A percentile compares a stretch with the other conserved stretches of the same genome.
Evolutionary conservation across 2,113 vertebrate genomes (phyloP).

Genomic region (Periophthalmodon schlosseri): DNA sequence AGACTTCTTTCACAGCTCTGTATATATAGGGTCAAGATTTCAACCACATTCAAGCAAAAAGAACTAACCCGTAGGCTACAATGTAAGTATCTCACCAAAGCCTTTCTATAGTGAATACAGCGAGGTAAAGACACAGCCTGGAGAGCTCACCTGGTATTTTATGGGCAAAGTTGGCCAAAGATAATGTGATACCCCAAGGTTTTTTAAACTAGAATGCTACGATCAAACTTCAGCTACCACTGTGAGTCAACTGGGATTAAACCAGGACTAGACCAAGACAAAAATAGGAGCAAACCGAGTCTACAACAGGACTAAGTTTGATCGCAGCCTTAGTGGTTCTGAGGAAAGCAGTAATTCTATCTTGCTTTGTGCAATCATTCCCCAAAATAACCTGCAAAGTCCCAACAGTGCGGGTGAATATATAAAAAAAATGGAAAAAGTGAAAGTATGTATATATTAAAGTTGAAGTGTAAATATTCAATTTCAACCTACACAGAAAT

Average conservation of each 20-base stretch:
- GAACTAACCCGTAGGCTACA: neutral
- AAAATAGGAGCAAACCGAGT: no score
- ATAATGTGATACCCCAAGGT: neutral
- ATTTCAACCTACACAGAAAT: no score
- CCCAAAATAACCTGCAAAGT: neutral
- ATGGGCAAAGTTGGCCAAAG: neutral
- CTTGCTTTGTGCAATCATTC: neutral
- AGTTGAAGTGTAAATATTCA: no score
- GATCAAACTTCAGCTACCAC: no score
- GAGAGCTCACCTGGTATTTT: neutral
- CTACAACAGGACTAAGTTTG: no score
- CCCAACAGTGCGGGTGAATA: neutral
- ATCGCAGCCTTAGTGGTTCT: no score
- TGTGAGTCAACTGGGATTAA: no score
- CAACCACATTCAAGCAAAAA: neutral
- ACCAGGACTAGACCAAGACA: no score
- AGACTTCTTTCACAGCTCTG: neutral
- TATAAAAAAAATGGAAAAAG: no score
- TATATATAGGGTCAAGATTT: neutral
- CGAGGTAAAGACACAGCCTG: neutral
- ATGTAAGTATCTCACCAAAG: conserved; percentile 1
- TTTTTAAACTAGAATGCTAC: neutral
- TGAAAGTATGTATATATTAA: no score
- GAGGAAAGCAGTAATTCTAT: neutral
- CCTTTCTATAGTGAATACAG: neutral